Evolutionary conservation across 1,140 invertebrate genomes (phyloP), one percentile per base, ranked within the genome.

Genomic region (Sinella curviseta): DNA sequence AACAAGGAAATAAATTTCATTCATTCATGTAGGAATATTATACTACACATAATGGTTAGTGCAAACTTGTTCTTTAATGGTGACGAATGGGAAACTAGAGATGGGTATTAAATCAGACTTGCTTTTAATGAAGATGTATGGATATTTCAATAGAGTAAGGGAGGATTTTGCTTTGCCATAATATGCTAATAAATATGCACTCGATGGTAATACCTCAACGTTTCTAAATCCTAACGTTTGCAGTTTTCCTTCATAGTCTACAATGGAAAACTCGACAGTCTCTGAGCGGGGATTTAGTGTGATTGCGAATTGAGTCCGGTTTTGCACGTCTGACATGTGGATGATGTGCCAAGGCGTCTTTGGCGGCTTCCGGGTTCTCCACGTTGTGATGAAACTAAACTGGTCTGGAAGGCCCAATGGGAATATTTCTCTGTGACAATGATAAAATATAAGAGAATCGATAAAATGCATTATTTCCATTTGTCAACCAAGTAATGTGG

Each of bases 341-440:
- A 95, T 88, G 20, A 95, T 85, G 83, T 92, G 90, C 94, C 93
- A 95, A 0, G 91, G 86, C 28, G 87, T 86, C 83, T 88, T 90
- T 0, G 89, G 88, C n/a, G 89, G 85, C 83, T 90, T 89, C 39
- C 89, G 87, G 48, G 90, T 88, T 55, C 90, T 87, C 84, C 92
- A 91, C 0, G 91, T 93, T 80, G 89, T 90, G 54, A 92, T 90
- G 82, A 93, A 90, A 16, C 91, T 93, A 85, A 93, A 94, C 85
- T 93, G 89, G 48, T 92, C 89, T 0, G 93, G 92, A 70, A 93
- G 85, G 8, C 92, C 92, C 78, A 88, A 86, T 1, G 91, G 91
- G 85, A 92, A 92, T 74, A 93, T 88, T 60, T 90, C 87, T 82
- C 92, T 80, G 39, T 26, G 26, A 34, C 35, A 17, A 55, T 30